A percentile compares a stretch with the other conserved stretches of the same genome.
Conservation (phyloP, 1,140 invertebrate genomes). For the Lepidotrigona ventralis region DNA sequence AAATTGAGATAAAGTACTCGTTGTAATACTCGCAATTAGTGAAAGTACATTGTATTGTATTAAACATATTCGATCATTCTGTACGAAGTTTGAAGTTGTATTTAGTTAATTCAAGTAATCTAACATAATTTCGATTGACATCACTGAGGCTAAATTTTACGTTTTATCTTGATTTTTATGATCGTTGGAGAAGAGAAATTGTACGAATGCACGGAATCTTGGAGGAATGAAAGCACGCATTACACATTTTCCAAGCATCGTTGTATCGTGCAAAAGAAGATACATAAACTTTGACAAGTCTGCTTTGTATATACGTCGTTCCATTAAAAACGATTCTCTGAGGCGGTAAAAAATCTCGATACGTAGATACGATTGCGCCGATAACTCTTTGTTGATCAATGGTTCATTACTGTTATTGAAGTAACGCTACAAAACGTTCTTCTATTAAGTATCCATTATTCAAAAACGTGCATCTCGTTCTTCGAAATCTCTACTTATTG, state of each 20-base stretch:
- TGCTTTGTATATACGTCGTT: not conserved
- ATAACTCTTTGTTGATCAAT: constrained; percentile 8
- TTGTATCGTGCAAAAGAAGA: constrained; percentile 7
- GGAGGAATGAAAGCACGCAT: not conserved
- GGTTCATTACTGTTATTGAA: constrained; percentile 6
- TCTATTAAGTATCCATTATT: not conserved
- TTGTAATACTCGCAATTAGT: too few species aligned
- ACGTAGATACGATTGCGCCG: not conserved
- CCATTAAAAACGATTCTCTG: constrained; percentile 2
- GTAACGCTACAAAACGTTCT: not conserved
- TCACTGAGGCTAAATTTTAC: too few species aligned
- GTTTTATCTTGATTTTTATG: not conserved
- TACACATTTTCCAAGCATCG: not conserved
- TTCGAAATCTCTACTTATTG: not conserved
- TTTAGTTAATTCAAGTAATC: too few species aligned
- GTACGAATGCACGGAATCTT: not conserved
- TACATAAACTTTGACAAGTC: constrained; percentile 17
- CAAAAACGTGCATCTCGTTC: not conserved
- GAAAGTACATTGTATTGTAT: too few species aligned
- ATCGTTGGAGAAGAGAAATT: not conserved
- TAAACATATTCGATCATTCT: too few species aligned
- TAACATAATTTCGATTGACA: too few species aligned
- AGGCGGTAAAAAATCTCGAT: not conserved
- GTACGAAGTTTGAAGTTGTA: too few species aligned
- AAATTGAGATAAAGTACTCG: too few species aligned